These are phyloP conservation scores for Haliaeetus leucogaster DNA, from an alignment of 2,113 vertebrate genomes.

Conservation along the genomic window DNA sequence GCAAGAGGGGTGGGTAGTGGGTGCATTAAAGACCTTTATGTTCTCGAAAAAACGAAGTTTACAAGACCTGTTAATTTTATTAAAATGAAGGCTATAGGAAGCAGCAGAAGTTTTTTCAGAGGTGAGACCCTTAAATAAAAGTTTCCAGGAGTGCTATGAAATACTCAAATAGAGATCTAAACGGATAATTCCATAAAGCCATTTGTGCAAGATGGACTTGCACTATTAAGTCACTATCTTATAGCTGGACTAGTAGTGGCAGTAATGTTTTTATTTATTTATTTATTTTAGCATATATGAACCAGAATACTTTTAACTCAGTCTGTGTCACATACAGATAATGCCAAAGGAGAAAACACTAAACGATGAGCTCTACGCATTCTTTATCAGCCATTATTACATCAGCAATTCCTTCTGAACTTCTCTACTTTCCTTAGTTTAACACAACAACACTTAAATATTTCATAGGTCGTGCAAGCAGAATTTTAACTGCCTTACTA, in stretches of 20 bases:
- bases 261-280: neutral
- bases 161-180: neutral
- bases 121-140: neutral
- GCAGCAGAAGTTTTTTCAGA: neutral
- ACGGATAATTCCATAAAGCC: neutral
- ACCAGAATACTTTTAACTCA: neutral
- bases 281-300: neutral
- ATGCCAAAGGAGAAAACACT: neutral
- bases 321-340: neutral
- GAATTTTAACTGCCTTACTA: neutral
- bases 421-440: neutral
- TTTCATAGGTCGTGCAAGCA: neutral
- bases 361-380: fast-evolving
- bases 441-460: neutral
- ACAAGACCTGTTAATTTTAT: neutral
- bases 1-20: neutral
- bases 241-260: neutral
- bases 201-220: neutral
- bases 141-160: neutral
- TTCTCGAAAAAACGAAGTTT: neutral
- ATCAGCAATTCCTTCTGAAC: neutral
- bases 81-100: neutral
- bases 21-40: neutral
- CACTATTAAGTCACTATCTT: neutral
- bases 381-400: neutral